Evolutionary conservation across 2,888 invertebrate species (phyloP), one percentile per base, ranked within the genome.

Genomic region (Cyrtodaria siliqua): DNA sequence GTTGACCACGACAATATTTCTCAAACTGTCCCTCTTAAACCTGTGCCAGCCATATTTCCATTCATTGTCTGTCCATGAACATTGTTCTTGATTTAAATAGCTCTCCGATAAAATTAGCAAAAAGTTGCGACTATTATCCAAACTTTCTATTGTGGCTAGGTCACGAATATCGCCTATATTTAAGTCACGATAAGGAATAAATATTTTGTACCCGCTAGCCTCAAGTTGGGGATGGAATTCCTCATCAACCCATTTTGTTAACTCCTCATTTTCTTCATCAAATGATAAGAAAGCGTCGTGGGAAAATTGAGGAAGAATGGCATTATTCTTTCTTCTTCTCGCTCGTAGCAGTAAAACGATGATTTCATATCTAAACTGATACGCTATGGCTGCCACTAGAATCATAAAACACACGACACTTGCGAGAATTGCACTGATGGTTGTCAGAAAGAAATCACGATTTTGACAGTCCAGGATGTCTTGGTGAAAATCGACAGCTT

Each of bases 221-320:
- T 20, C 44, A 23, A 78, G 55, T 16, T 42, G 14, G 6, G 61
- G 47, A 0, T 57, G 52, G 20, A 78, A 44, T 24, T 26, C 49
- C 26, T 24, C 44, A 2, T 42, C 64, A 3, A 73, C 62, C 78
- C 78, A 78, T 18, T 24, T 20, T 27, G 38, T 29, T 14, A 73
- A 50, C 18, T 27, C 26, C 2, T 40, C 53, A 29, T 78, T 64
- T 12, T 62, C 55, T 16, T 78, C 73, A 62, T 73, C 69, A 53
- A 70, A 70, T 14, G 78, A 69, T 16, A 73, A 23, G 16, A 53
- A 60, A 6, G 59, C 69, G 40, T 78, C 78, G 38, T 73, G 61
- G n/a, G 12, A 1, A 23, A 63, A 61, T 6, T 18, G 0, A 1
- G 55, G 18, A 6, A 23, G 2, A 26, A 53, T 66, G 12, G 23